These are phyloP conservation scores for Thera britannica DNA, from an alignment of 2,888 invertebrate species.

Conservation along the genomic window DNA sequence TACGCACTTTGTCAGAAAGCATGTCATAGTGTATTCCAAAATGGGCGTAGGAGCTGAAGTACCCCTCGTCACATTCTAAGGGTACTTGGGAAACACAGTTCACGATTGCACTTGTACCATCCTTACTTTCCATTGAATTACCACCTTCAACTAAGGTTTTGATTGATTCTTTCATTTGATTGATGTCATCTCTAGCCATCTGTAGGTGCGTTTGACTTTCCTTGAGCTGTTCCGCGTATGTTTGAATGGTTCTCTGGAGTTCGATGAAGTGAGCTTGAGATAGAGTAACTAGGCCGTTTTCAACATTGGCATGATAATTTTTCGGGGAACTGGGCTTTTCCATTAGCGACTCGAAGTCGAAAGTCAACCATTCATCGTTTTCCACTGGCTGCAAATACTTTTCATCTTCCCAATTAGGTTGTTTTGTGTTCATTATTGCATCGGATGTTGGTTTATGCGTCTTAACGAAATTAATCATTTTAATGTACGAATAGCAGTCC, in stretches of 20 bases:
- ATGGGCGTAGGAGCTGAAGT: slow-evolving; percentile 94
- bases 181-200: slow-evolving; percentile 85
- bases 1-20: slow-evolving; percentile 95
- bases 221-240: slow-evolving; percentile 82
- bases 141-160: slow-evolving; percentile 81
- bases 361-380: slow-evolving; percentile 93
- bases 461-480: slow-evolving; percentile 92
- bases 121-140: slow-evolving; percentile 44
- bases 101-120: slow-evolving; percentile 46
- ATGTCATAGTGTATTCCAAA: slow-evolving; percentile 97
- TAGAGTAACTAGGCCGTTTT: slow-evolving; percentile 85
- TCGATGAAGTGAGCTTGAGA: slow-evolving; percentile 86
- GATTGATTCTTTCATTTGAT: slow-evolving; percentile 85
- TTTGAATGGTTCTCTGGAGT: slow-evolving; percentile 85
- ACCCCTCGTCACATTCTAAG: slow-evolving; percentile 89
- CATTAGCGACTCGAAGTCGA: slow-evolving; percentile 86
- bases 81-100: slow-evolving; percentile 79
- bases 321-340: slow-evolving; percentile 71
- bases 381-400: slow-evolving; percentile 91
- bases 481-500: slow-evolving; percentile 93
- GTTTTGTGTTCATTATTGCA: slow-evolving; percentile 79
- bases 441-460: slow-evolving; percentile 85
- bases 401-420: slow-evolving; percentile 89
- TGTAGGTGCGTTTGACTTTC: slow-evolving; percentile 85
- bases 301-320: slow-evolving; percentile 85